Evolutionary conservation across 2,113 vertebrate genomes (phyloP), one percentile per base, ranked within the genome.

Genomic region (Merops nubicus): DNA sequence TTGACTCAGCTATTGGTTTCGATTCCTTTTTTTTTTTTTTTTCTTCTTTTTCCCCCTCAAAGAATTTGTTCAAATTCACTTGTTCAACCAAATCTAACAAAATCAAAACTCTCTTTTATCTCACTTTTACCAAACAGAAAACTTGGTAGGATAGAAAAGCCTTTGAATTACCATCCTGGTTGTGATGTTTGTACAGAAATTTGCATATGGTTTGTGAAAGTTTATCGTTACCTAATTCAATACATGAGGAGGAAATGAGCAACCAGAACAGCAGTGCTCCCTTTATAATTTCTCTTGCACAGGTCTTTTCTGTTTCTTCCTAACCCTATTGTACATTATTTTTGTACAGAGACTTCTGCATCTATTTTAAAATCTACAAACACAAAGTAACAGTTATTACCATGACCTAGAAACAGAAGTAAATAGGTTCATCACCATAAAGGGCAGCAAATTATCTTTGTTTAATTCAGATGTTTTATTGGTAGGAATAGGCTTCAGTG

Each of bases 401-500:
- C 69, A 31, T 90, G 85, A 76, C 62, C 86, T 4, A 93, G 36
- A 88, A 69, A 53, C 45, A 69, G 21, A 73, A 79, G 57, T 8
- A 85, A 78, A 81, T 15, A 91, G 9, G 64, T 78, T 82, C 38
- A 87, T 75, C 26, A 47, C 28, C 68, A 21, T 56, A 89, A 90
- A 87, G 87, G 69, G 42, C 50, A 94, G 59, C n/a, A 93, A 91
- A 88, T 50, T 4, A 82, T 60, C 63, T 85, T 79, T 50, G 42
- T 54, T 83, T 88, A 91, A 95, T 80, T 89, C 67, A 62, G 22
- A 57, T 42, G 9, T 67, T 90, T 78, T 73, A 91, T n/a, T 90
- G 81, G 53, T 89, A 90, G 69, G 26, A 91, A 20, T 40, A 87
- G 34, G 56, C 76, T 93, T 93, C 85, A 62, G 54, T 67, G 87